Percentiles rank a stretch among this genome's conserved stretches.
Conservation (phyloP, 2,888 invertebrate genomes). For the Macrophya alboannulata region DNA sequence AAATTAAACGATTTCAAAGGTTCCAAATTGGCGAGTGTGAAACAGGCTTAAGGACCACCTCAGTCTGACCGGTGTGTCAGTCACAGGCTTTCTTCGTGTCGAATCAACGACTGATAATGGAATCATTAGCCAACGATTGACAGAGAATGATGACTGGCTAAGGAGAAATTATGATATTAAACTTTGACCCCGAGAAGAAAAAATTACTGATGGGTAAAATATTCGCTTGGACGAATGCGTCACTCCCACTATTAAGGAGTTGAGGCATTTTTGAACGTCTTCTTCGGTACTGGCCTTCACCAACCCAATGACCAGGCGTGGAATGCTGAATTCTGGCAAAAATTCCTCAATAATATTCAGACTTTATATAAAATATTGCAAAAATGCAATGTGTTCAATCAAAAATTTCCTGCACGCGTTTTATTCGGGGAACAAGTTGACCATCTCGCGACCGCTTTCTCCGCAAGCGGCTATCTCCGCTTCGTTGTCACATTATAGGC, state of each 20-base stretch:
- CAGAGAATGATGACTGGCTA: slow-evolving; percentile 57
- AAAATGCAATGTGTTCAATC: slow-evolving; percentile 4
- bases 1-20: not conserved
- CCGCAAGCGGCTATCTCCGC: slow-evolving; percentile 53
- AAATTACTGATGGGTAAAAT: slow-evolving; percentile 48
- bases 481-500: slow-evolving; percentile 56
- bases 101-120: slow-evolving; percentile 57
- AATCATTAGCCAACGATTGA: slow-evolving; percentile 59
- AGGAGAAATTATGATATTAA: slow-evolving; percentile 59
- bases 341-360: not conserved
- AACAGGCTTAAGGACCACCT: slow-evolving; percentile 38
- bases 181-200: slow-evolving; percentile 50
- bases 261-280: not conserved
- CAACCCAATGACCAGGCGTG: not conserved
- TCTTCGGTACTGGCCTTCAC: not conserved
- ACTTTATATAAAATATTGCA: not conserved
- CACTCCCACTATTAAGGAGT: not conserved
- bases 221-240: slow-evolving; percentile 48
- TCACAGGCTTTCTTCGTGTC: slow-evolving; percentile 52
- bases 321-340: not conserved
- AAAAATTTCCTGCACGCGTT: slow-evolving; percentile 5
- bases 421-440: slow-evolving; percentile 41
- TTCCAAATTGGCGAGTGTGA: slow-evolving; percentile 28
- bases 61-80: slow-evolving; percentile 33
- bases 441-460: slow-evolving; percentile 56